Conservation (phyloP, 2,888 invertebrate species). For the Linnaemya tessellans region DNA sequence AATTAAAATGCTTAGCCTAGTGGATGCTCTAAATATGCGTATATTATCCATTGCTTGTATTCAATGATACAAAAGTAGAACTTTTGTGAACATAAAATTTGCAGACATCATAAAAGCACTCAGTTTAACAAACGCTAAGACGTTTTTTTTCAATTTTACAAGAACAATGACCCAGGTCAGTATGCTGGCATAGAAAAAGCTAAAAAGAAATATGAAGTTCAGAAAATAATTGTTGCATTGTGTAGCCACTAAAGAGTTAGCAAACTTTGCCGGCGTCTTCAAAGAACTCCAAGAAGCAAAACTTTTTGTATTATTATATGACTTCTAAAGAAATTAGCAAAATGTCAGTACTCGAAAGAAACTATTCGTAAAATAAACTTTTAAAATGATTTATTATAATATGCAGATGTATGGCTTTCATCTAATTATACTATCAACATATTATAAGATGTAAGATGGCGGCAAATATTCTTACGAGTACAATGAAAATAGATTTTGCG, state of each 20-base stretch:
- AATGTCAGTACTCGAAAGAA: slow-evolving; percentile 3
- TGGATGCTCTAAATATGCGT: no score
- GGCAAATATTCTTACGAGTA: no score
- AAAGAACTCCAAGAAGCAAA: neutral
- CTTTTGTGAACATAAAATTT: neutral
- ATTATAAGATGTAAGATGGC: no score
- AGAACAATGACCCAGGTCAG: slow-evolving; percentile 5
- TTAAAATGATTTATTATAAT: no score
- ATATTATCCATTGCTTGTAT: neutral
- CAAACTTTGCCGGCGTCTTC: neutral
- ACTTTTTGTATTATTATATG: slow-evolving; percentile 7
- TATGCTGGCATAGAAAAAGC: neutral
- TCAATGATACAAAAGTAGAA: neutral
- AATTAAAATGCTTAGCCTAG: no score
- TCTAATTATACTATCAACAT: no score
- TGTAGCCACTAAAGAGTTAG: neutral
- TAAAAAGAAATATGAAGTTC: neutral
- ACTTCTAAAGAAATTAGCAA: slow-evolving; percentile 10
- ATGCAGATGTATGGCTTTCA: no score
- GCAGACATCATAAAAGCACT: slow-evolving; percentile 17
- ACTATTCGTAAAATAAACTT: neutral
- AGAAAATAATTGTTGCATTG: neutral
- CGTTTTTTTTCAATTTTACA: neutral
- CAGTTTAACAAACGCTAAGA: neutral
- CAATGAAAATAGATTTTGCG: no score